Evolutionary conservation across 2,888 invertebrate genomes (phyloP).

Genomic region (Eupithecia vulgata): DNA sequence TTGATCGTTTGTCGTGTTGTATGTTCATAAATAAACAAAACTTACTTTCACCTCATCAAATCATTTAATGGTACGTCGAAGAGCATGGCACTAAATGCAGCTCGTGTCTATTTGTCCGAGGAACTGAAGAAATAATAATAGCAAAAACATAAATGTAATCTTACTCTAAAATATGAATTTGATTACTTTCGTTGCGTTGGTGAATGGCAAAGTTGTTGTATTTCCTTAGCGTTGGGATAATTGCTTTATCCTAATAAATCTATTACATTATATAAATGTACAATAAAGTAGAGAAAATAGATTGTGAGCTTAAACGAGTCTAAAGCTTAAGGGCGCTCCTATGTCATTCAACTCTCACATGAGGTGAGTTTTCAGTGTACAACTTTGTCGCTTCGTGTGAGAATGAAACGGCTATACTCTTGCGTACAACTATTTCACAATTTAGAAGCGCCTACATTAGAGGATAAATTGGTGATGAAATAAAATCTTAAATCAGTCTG

Average conservation of each 20-base stretch:
- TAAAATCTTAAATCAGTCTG: background rate
- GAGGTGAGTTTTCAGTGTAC: background rate
- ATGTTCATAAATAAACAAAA: background rate
- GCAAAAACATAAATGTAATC: slow-evolving; percentile 22
- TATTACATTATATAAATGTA: slow-evolving; percentile 6
- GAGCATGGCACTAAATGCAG: background rate
- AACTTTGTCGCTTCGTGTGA: background rate
- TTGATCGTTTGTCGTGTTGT: background rate
- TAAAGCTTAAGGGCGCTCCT: background rate
- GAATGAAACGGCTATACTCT: background rate
- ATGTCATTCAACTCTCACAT: background rate
- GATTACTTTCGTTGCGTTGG: slow-evolving; percentile 32
- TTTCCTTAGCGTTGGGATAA: background rate
- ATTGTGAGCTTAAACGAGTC: background rate
- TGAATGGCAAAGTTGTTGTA: slow-evolving; percentile 12
- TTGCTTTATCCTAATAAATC: slow-evolving; percentile 5
- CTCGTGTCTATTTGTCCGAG: slow-evolving; percentile 14
- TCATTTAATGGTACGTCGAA: background rate
- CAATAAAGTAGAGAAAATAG: background rate
- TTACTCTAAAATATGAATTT: slow-evolving; percentile 34
- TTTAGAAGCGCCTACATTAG: background rate
- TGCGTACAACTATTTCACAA: background rate
- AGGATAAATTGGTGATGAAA: background rate
- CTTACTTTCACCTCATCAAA: background rate
- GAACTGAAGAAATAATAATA: slow-evolving; percentile 32